phyloP scores from a whole-genome alignment of 2,113 vertebrate species.

The Etia nguti region DNA sequence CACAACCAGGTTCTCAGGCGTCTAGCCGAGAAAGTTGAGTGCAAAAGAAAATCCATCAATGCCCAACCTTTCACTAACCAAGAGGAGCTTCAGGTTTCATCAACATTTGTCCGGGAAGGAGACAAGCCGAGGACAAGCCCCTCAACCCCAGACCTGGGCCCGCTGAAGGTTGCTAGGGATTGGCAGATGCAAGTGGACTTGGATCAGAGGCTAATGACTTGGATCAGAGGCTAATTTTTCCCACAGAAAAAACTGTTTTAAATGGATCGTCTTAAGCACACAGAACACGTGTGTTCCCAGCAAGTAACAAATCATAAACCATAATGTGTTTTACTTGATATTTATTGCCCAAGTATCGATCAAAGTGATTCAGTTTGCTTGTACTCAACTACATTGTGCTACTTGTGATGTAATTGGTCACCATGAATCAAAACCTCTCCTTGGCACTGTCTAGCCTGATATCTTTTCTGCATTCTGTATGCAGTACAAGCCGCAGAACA shows the following conservation, averaged over 20 bases:
- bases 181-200: too few species aligned
- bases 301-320: not conserved
- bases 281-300: not conserved
- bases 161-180: too few species aligned
- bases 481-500: not conserved
- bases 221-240: too few species aligned
- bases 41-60: too few species aligned
- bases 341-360: not conserved
- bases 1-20: too few species aligned
- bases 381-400: not conserved
- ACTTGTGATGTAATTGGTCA: not conserved
- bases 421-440: not conserved
- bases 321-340: not conserved
- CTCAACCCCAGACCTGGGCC: too few species aligned
- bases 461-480: not conserved
- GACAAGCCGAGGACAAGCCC: too few species aligned
- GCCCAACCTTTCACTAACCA: too few species aligned
- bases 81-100: too few species aligned
- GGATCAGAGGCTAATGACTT: too few species aligned
- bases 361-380: not conserved
- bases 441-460: not conserved
- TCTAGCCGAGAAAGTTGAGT: too few species aligned
- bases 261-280: not conserved
- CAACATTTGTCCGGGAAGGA: too few species aligned
- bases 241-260: not conserved